Evolutionary conservation across 2,113 vertebrate species (phyloP).

Genomic region (Rhinolophus ferrumequinum): DNA sequence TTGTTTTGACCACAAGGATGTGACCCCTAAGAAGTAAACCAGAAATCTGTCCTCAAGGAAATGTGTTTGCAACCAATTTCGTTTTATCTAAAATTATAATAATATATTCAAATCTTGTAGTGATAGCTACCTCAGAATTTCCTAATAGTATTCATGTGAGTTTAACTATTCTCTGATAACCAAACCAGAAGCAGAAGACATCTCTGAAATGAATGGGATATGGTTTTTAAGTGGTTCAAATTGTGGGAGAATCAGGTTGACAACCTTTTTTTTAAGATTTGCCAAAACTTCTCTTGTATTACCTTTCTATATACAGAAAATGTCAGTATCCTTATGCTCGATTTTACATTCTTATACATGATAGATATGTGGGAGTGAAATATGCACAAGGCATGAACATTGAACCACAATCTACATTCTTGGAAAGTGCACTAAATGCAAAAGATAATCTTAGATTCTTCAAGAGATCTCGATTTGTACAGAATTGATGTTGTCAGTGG

Average conservation of each 20-base stretch:
- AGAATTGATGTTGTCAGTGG: slow-evolving; percentile 44
- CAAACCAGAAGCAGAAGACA: neutral
- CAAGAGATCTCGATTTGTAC: neutral
- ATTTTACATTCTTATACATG: neutral
- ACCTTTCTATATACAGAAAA: neutral
- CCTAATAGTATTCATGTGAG: neutral
- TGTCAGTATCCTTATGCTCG: neutral
- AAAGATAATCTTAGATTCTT: slow-evolving; percentile 71
- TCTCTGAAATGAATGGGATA: neutral
- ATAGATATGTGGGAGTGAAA: slow-evolving; percentile 40
- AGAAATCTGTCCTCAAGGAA: neutral
- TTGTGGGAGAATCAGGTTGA: neutral
- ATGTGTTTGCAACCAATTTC: slow-evolving; percentile 8
- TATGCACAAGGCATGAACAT: neutral
- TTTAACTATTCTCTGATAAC: neutral
- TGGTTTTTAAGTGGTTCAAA: neutral
- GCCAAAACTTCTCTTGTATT: neutral
- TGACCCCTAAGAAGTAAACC: slow-evolving; percentile 19
- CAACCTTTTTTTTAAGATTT: neutral
- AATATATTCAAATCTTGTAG: neutral
- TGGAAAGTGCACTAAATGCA: slow-evolving; percentile 53
- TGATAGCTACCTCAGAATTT: neutral
- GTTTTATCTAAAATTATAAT: slow-evolving; percentile 29
- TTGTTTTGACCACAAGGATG: neutral
- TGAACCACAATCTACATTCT: slow-evolving; percentile 66